Percentiles rank a stretch among this genome's conserved stretches.
These are phyloP conservation scores for Argyrosomus japonicus DNA, from an alignment of 2,113 vertebrate species.

Conservation along the genomic window DNA sequence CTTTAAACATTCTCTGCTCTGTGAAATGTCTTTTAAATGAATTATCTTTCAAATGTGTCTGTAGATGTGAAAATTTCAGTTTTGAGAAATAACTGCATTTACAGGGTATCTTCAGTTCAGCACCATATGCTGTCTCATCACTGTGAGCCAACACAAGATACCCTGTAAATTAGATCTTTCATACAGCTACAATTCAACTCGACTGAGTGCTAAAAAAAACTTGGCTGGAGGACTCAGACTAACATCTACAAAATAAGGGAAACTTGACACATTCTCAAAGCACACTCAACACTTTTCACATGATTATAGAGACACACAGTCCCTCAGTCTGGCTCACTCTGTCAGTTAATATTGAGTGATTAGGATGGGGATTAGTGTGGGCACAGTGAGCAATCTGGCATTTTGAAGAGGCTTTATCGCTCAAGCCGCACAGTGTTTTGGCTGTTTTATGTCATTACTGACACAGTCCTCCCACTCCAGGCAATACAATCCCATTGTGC, in stretches of 20 bases:
- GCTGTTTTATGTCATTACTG: constrained; percentile 64
- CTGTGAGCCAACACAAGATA: background rate
- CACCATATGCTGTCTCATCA: background rate
- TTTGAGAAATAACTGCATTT: background rate
- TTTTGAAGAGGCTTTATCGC: constrained; percentile 67
- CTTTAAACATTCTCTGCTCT: background rate
- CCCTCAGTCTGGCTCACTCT: constrained; percentile 39
- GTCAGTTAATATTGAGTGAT: constrained; percentile 62
- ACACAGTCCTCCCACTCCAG: constrained; percentile 55
- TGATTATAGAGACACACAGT: constrained; percentile 46
- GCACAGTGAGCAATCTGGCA: constrained; percentile 64
- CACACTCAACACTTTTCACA: constrained; percentile 26
- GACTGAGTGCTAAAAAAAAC: constrained; percentile 4
- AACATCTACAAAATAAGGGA: constrained; percentile 33
- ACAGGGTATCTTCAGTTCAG: background rate
- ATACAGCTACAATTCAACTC: background rate
- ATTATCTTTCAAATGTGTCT: background rate
- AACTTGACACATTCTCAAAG: constrained; percentile 48
- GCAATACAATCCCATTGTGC: constrained; percentile 54
- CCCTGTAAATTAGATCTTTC: constrained; percentile 3
- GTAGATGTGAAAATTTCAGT: background rate
- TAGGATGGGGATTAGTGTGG: constrained; percentile 64
- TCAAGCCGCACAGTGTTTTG: constrained; percentile 45
- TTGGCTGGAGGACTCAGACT: constrained; percentile 10
- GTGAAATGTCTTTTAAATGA: background rate